Percentiles rank a stretch among this genome's conserved stretches.
Conservation (phyloP, 2,113 vertebrate genomes). For the Lophochroa leadbeateri region DNA sequence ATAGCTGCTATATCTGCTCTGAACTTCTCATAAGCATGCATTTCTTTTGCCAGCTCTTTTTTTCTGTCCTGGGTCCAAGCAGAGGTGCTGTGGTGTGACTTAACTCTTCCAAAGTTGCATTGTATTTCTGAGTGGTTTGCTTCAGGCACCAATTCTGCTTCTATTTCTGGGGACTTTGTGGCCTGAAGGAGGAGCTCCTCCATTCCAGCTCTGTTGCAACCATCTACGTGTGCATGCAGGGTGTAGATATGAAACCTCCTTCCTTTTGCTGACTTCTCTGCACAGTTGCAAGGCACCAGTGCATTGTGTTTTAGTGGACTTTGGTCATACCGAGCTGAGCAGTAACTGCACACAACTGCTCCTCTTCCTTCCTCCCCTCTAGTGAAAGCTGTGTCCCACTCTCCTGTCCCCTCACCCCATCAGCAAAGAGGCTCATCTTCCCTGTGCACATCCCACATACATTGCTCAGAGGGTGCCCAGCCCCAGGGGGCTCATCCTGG, state of each 20-base stretch:
- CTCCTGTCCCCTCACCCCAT: background rate
- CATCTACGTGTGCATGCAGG: fast-evolving
- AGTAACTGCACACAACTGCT: background rate
- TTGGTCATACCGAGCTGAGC: fast-evolving
- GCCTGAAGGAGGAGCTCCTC: background rate
- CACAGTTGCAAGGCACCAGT: background rate
- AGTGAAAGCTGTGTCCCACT: fast-evolving
- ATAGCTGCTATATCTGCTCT: background rate
- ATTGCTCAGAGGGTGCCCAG: background rate
- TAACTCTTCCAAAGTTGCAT: background rate
- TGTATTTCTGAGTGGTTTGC: background rate
- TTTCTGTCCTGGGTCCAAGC: no score
- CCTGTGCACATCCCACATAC: fast-evolving
- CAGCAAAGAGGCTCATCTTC: background rate
- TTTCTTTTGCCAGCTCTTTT: background rate
- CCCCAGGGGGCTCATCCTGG: background rate
- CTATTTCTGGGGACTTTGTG: background rate
- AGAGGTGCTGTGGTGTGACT: background rate
- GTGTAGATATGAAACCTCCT: background rate
- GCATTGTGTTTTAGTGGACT: background rate
- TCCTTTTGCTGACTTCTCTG: background rate
- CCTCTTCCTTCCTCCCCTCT: background rate
- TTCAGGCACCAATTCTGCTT: background rate
- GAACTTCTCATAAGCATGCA: background rate
- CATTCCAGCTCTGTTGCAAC: background rate